A percentile compares a stretch with the other conserved stretches of the same genome.
Evolutionary conservation across 2,113 vertebrate species (phyloP).

Genomic region (Sitta europaea): DNA sequence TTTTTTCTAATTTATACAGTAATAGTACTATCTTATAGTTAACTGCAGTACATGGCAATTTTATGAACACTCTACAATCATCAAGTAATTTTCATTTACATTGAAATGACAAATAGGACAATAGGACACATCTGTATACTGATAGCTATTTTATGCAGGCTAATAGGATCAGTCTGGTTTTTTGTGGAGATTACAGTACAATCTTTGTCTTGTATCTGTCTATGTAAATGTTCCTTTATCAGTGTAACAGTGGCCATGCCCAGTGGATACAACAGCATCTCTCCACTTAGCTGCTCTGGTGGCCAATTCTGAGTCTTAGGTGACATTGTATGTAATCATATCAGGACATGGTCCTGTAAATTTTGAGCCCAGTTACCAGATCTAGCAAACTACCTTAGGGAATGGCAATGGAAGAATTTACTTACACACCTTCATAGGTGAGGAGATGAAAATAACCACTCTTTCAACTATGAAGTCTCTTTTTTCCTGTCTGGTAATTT

Average conservation of each 20-base stretch:
- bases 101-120: background rate
- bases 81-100: background rate
- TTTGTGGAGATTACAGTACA: background rate
- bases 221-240: background rate
- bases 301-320: fast-evolving
- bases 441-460: background rate
- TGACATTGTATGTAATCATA: background rate
- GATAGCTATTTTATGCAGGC: background rate
- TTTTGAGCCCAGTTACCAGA: background rate
- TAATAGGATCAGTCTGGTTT: background rate
- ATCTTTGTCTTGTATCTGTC: background rate
- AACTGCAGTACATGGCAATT: background rate
- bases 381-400: background rate
- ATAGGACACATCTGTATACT: background rate
- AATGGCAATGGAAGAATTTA: background rate
- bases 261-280: background rate
- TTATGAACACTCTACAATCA: background rate
- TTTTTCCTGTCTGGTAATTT: background rate
- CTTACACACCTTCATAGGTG: background rate
- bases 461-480: background rate
- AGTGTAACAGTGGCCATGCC: background rate
- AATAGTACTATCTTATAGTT: background rate
- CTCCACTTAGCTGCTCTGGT: background rate
- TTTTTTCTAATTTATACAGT: conserved; percentile 13
- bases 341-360: background rate